phyloP scores from a whole-genome alignment of 2,888 invertebrate genomes.

The Uropetala carovei region DNA sequence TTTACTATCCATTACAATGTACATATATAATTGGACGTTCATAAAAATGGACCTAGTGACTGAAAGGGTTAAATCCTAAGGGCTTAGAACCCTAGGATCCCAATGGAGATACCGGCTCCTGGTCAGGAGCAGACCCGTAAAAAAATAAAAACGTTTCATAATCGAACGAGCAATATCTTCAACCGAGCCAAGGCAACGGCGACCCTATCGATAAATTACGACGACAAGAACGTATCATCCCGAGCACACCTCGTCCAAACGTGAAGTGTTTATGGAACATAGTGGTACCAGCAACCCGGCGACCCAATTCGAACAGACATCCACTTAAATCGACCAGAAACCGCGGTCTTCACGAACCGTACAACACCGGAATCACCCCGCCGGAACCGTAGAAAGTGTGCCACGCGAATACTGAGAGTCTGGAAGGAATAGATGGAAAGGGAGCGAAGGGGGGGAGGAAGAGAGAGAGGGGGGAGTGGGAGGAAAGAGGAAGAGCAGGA shows the following conservation, averaged over 20 bases:
- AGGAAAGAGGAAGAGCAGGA: background rate
- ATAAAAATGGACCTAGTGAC: background rate
- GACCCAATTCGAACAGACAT: slow-evolving; percentile 52
- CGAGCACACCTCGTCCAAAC: background rate
- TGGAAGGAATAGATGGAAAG: background rate
- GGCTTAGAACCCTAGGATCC: background rate
- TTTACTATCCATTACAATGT: too few species aligned
- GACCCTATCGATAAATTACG: background rate
- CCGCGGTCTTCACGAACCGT: slow-evolving; percentile 36
- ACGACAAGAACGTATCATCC: background rate
- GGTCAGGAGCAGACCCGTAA: too few species aligned
- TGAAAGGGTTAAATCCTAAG: background rate
- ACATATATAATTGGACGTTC: too few species aligned
- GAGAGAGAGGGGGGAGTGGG: background rate
- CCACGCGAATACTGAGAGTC: background rate
- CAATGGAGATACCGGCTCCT: background rate
- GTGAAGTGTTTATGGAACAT: background rate
- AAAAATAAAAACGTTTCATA: slow-evolving; percentile 21
- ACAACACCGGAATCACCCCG: slow-evolving; percentile 12
- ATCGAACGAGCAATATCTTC: background rate
- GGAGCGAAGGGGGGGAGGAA: slow-evolving; percentile 17
- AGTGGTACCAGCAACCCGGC: slow-evolving; percentile 62
- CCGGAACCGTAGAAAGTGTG: slow-evolving; percentile 53
- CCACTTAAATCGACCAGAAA: slow-evolving; percentile 56
- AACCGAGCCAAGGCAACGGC: background rate